Evolutionary conservation across 2,113 vertebrate species (phyloP).

Genomic region (Pica pica): DNA sequence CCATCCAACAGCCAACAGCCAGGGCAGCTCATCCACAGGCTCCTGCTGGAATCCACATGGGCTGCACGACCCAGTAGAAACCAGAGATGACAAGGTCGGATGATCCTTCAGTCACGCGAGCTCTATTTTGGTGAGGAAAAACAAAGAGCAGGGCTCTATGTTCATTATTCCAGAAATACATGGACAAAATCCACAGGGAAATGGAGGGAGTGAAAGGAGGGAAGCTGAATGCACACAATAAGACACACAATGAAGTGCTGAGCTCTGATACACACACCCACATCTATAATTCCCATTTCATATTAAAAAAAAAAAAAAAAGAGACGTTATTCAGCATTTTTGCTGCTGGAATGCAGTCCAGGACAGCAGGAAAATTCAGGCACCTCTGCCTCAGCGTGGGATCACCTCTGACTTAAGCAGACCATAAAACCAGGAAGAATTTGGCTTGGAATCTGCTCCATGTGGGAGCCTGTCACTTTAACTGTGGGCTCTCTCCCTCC

Average conservation of each 20-base stretch:
- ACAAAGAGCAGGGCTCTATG: not conserved
- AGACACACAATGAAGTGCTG: not conserved
- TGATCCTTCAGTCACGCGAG: not conserved
- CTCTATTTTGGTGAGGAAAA: not conserved
- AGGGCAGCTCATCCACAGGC: not conserved
- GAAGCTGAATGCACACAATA: not conserved
- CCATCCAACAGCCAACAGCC: not conserved
- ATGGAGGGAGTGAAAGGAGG: not conserved
- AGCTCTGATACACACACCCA: not conserved
- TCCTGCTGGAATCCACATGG: not conserved
- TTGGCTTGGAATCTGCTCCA: not conserved
- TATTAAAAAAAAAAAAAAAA: not conserved
- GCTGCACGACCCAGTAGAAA: not conserved
- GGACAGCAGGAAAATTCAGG: not conserved
- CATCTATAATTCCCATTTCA: not conserved
- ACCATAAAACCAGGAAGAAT: rapidly evolving
- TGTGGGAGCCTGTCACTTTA: not conserved
- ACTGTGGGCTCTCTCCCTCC: not conserved
- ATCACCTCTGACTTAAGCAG: not conserved
- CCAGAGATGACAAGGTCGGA: not conserved
- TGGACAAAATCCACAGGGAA: not conserved
- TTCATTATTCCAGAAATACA: not conserved
- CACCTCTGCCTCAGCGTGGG: not conserved
- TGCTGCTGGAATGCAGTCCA: not conserved
- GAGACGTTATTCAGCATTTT: not conserved